A percentile compares a stretch with the other conserved stretches of the same genome.
Conservation (phyloP, 1,140 invertebrate genomes). For the Parasteatoda tepidariorum region DNA sequence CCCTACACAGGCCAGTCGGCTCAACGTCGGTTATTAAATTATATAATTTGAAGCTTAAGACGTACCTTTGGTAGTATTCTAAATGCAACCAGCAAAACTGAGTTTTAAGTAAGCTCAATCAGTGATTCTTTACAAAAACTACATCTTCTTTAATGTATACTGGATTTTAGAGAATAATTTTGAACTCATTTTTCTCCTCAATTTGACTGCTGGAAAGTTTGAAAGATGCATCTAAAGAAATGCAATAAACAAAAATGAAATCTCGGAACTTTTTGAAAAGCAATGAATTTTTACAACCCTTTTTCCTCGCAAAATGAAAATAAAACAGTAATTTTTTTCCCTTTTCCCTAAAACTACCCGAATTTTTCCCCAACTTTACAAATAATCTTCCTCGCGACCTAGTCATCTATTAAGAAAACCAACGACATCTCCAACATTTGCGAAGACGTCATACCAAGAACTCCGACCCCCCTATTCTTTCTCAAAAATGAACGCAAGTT, state of each 20-base stretch:
- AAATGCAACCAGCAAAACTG: too few relatives aligned
- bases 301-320: conserved; percentile 15
- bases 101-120: too few relatives aligned
- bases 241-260: neutral
- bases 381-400: conserved; percentile 13
- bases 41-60: too few relatives aligned
- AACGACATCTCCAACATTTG: conserved; percentile 20
- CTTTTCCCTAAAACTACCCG: neutral
- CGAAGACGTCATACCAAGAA: conserved; percentile 7
- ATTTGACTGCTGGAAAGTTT: too few relatives aligned
- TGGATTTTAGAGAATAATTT: too few relatives aligned
- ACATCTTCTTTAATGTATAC: too few relatives aligned
- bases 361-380: conserved; percentile 25
- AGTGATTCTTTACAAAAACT: too few relatives aligned
- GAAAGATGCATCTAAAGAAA: too few relatives aligned
- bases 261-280: neutral
- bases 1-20: too few relatives aligned
- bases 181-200: too few relatives aligned
- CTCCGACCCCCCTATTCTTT: neutral
- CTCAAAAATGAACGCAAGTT: conserved; percentile 10
- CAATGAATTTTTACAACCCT: conserved; percentile 20
- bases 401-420: conserved; percentile 46
- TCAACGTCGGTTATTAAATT: too few relatives aligned
- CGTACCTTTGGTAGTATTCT: too few relatives aligned
- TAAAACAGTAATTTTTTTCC: conserved; percentile 20